Base-by-base conservation (phyloP, 2,113 vertebrate species). In the Syrmaticus mikado region DNA sequence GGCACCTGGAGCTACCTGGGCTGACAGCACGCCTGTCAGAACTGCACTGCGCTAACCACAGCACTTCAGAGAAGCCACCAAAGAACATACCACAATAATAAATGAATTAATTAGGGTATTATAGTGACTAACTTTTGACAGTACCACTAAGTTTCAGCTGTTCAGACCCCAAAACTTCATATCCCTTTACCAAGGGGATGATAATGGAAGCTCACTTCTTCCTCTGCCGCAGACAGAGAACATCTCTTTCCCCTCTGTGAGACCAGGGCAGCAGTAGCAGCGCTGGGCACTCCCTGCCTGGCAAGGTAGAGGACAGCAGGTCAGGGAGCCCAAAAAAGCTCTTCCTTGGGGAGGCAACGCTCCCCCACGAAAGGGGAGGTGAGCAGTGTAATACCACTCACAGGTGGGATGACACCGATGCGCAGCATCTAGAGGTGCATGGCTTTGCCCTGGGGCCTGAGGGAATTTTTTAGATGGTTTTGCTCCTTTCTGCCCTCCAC, bases 1-100 rank as follows among this genome's bases (percentile, higher is more conserved):
- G 43, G 48, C 22, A 57, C 24, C 0, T 0, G 40, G 18, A 85
- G 52, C 15, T 77, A 17, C 53, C 70, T 0, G 2, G 57, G 40
- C 16, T 41, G 62, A 8, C 55, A 38, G 70, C 0, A 2, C 2
- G 32, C 34, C 36, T 32, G 19, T 0, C 0, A 89, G 55, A 93
- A 86, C 5, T 6, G 55, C 40, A 22, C 46, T 57, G 40, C 76
- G 58, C 46, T 55, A 55, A 55, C 10, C 16, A 34, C 18, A 65
- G 41, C 19, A 75, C 25, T 84, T 66, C 10, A 71, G 57, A 65
- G 70, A 86, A 14, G 53, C 6, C 61, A 90, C 52, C 21, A 28
- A 53, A 66, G 11, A 43, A 87, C 30, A 61, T 15, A 61, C 50
- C 72, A 40, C 36, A 65, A 9, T 65, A 83, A 60, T 25, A 19